Base-by-base conservation (phyloP, 2,113 vertebrate species). In the Poeciliopsis retropinna region DNA sequence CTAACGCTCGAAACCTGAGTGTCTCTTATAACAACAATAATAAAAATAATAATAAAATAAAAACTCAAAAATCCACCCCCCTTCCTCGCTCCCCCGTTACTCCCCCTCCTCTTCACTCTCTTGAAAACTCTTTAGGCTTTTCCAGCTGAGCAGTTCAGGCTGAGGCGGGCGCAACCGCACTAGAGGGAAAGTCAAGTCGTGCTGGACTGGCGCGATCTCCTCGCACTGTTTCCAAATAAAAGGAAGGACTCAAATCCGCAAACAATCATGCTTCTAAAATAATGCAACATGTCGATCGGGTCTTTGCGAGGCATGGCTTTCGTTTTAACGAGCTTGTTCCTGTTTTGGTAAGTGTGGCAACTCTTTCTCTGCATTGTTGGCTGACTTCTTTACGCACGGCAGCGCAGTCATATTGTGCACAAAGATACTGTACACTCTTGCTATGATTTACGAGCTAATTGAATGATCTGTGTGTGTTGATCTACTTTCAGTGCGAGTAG, bases 271-370 rank as follows among this genome's bases (percentile, higher is more conserved):
- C 87, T 83, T 88, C 73, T 77, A 83, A 70, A 74, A 79, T 78
- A 73, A 95, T 95, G 94, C 91, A 84, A 84, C 30, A 83, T 91
- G 85, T 77, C 88, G 65, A 75, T 72, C 77, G 78, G 91, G 64
- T 70, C 70, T 71, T 60, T 89, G n/a, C 84, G 91, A 88, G 93
- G 92, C 85, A 97, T 97, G 97, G 95, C 93, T 85, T 93, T 91
- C 44, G 74, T 96, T 93, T 88, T 95, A 80, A 87, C 94, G 85
- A 97, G 95, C 88, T 70, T 96, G 0, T 94, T 93, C 70, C 78
- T 97, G 37, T 90, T 91, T 64, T 95, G 96, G 97, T 97, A 86
- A 97, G 96, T 92, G 80, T 71, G 67, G n/a, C 77, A 91, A 90
- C 87, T 89, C 71, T 88, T 81, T 77, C 68, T 78, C 75, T 68